Conservation (phyloP, 2,113 vertebrate genomes). For the Misgurnus anguillicaudatus region DNA sequence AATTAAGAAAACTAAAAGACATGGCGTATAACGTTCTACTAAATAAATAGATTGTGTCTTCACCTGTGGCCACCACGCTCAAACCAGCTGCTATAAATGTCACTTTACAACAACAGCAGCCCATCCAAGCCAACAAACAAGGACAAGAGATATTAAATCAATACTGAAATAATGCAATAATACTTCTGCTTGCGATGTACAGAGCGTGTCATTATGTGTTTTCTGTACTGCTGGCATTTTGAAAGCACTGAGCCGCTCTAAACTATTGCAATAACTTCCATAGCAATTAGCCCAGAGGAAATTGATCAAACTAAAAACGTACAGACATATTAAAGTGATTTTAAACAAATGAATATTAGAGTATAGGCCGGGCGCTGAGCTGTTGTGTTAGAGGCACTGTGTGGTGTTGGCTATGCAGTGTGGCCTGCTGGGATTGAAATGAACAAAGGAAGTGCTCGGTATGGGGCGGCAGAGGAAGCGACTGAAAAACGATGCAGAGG, state of each 20-base stretch:
- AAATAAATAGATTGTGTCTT: not conserved
- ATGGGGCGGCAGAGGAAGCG: constrained; percentile 29
- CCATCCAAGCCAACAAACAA: not conserved
- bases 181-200: not conserved
- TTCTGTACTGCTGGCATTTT: not conserved
- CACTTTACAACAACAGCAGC: not conserved
- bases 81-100: not conserved
- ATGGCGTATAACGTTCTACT: too few species aligned
- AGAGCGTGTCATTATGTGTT: not conserved
- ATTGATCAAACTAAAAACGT: constrained; percentile 6
- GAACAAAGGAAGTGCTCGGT: constrained; percentile 46
- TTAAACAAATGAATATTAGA: constrained; percentile 2
- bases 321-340: not conserved
- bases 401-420: constrained; percentile 13
- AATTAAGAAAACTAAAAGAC: too few species aligned
- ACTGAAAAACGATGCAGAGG: not conserved
- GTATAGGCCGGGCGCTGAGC: not conserved
- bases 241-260: not conserved
- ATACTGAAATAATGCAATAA: not conserved
- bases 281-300: not conserved
- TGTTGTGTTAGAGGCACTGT: constrained; percentile 19
- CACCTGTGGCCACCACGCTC: not conserved
- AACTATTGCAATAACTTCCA: not conserved
- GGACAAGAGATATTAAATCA: not conserved
- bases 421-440: constrained; percentile 44